phyloP scores from a whole-genome alignment of 2,797 vertebrate genomes.

The Sandelia bainsii region DNA sequence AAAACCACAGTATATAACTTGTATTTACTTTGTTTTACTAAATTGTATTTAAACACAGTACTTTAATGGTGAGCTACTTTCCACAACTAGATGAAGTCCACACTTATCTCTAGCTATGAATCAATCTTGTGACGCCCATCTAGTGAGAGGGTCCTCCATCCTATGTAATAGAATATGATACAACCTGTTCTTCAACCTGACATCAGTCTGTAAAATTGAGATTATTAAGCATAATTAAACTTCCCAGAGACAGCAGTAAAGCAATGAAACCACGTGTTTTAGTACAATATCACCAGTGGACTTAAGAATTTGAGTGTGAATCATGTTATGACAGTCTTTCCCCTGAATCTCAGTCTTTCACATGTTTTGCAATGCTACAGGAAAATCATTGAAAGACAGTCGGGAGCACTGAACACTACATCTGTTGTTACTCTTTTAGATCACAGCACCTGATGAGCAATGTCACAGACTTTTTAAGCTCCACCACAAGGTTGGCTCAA shows the following conservation, averaged over 20 bases:
- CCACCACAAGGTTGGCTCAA: background rate
- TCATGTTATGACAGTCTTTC: conserved; percentile 55
- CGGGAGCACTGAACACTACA: conserved; percentile 34
- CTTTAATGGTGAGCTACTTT: too few relatives aligned
- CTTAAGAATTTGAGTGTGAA: conserved; percentile 40
- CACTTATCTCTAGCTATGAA: too few relatives aligned
- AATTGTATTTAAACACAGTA: too few relatives aligned
- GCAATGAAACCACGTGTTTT: conserved; percentile 10
- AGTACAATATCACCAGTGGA: conserved; percentile 5
- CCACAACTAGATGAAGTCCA: too few relatives aligned
- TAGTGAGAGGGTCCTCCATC: background rate
- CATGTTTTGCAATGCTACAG: conserved; percentile 52
- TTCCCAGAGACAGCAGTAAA: background rate
- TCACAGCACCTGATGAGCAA: conserved; percentile 9
- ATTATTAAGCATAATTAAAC: too few relatives aligned
- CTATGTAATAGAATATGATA: background rate
- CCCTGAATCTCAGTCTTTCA: conserved; percentile 34
- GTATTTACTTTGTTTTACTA: too few relatives aligned
- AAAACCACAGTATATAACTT: too few relatives aligned
- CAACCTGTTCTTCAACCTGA: background rate
- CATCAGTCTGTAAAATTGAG: conserved; percentile 1
- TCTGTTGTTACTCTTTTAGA: conserved; percentile 11
- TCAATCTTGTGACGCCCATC: background rate
- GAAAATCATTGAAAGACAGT: conserved; percentile 33
- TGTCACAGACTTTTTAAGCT: background rate